Evolutionary conservation across 2,797 vertebrate genomes (phyloP).

Genomic region (Potorous gilbertii): DNA sequence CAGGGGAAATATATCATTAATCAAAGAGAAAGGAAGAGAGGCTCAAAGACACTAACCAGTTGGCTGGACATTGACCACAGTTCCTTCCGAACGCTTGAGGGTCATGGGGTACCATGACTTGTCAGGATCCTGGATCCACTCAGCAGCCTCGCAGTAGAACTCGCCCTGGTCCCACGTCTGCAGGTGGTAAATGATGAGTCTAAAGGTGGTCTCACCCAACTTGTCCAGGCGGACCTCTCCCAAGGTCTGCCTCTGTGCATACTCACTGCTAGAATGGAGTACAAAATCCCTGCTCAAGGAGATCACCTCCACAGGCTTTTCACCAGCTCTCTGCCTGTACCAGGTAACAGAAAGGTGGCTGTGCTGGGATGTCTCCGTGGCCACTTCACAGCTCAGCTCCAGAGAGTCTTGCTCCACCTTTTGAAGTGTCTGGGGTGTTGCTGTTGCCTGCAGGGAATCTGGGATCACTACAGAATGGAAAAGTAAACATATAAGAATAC

Average conservation of each 20-base stretch:
- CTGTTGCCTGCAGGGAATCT: constrained; percentile 88
- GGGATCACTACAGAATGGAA: constrained; percentile 91
- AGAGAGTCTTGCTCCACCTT: constrained; percentile 95
- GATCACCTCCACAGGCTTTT: constrained; percentile 90
- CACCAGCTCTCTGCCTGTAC: constrained; percentile 89
- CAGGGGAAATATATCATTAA: not conserved
- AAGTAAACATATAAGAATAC: rapidly evolving
- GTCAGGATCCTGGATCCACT: constrained; percentile 97
- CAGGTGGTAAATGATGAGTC: constrained; percentile 94
- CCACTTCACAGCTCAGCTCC: constrained; percentile 94
- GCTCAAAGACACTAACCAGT: constrained; percentile 88
- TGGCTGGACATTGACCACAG: constrained; percentile 92
- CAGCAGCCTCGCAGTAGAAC: constrained; percentile 95
- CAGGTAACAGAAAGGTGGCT: constrained; percentile 95
- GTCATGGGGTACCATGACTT: constrained; percentile 96
- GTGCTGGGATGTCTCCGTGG: constrained; percentile 91
- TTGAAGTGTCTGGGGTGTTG: constrained; percentile 91
- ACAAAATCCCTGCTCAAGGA: constrained; percentile 94
- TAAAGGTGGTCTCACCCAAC: constrained; percentile 90
- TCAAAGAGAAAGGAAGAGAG: not conserved
- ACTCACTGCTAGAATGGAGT: constrained; percentile 90
- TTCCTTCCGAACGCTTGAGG: constrained; percentile 93
- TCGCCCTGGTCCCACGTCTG: constrained; percentile 95
- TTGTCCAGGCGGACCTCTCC: constrained; percentile 96
- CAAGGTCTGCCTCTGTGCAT: constrained; percentile 91